Conservation (phyloP, 2,888 invertebrate species). For the Automeris io region DNA sequence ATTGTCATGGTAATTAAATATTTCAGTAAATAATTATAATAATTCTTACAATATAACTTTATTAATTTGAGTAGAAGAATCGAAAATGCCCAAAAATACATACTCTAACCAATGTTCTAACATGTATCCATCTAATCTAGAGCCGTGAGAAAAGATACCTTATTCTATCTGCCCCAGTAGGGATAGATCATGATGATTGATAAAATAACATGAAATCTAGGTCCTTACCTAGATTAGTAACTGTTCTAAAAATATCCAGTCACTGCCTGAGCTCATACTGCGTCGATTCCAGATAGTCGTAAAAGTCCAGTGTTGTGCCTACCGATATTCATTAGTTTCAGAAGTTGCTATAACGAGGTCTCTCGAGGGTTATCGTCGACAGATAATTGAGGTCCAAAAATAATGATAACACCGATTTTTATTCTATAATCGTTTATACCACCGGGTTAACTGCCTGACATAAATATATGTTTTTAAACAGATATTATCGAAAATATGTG, state of each 20-base stretch:
- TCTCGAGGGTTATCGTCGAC: constrained; percentile 41
- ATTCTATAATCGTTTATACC: constrained; percentile 5
- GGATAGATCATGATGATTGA: neutral
- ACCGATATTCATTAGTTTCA: constrained; percentile 26
- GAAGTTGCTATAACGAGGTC: constrained; percentile 23
- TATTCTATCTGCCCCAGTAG: no score
- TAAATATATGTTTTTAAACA: no score
- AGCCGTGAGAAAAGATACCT: no score
- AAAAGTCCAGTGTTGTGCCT: constrained; percentile 14
- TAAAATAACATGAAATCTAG: neutral
- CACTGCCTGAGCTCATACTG: constrained; percentile 7
- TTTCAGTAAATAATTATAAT: no score
- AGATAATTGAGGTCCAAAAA: constrained; percentile 44
- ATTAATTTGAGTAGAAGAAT: no score
- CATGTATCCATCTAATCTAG: no score
- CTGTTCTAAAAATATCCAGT: constrained; percentile 9
- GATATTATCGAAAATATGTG: no score
- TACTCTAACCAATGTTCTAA: no score
- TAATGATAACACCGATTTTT: constrained; percentile 28
- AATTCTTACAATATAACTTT: no score
- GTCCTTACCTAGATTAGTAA: constrained; percentile 1
- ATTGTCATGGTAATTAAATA: no score
- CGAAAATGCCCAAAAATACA: no score
- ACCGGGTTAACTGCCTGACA: no score
- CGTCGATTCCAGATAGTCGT: constrained; percentile 25